Conservation (phyloP, 2,888 invertebrate genomes). For the Heteromurus nitidus region DNA sequence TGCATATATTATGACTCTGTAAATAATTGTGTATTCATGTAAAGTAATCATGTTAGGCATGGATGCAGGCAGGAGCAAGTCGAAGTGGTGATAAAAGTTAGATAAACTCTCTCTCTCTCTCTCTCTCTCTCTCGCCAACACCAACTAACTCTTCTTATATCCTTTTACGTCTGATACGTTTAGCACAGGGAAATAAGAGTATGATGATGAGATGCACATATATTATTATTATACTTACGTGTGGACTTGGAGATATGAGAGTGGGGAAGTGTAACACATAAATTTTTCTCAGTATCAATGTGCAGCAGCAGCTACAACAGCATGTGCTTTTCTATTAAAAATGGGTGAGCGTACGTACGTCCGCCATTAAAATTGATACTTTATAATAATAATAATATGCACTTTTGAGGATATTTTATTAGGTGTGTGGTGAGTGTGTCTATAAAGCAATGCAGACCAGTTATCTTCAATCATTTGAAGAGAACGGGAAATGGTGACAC, state of each 20-base stretch:
- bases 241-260: neutral
- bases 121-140: neutral
- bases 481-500: constrained; percentile 12
- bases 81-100: constrained; percentile 46
- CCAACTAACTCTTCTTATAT: too few species aligned
- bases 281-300: neutral
- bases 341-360: neutral
- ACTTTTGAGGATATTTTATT: neutral
- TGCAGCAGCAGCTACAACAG: neutral
- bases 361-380: neutral
- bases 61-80: too few species aligned
- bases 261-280: neutral
- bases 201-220: neutral
- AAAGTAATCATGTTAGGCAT: neutral
- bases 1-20: too few species aligned
- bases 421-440: neutral
- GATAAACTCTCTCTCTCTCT: constrained; percentile 55
- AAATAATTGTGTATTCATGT: neutral
- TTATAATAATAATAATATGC: too few species aligned
- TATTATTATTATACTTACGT: neutral
- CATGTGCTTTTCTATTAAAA: neutral
- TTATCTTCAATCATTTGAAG: neutral
- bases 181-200: constrained; percentile 24
- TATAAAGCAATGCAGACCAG: neutral
- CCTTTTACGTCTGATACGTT: too few species aligned